Conservation (phyloP, 2,797 vertebrate species). For the Gallinago nigripennis region DNA sequence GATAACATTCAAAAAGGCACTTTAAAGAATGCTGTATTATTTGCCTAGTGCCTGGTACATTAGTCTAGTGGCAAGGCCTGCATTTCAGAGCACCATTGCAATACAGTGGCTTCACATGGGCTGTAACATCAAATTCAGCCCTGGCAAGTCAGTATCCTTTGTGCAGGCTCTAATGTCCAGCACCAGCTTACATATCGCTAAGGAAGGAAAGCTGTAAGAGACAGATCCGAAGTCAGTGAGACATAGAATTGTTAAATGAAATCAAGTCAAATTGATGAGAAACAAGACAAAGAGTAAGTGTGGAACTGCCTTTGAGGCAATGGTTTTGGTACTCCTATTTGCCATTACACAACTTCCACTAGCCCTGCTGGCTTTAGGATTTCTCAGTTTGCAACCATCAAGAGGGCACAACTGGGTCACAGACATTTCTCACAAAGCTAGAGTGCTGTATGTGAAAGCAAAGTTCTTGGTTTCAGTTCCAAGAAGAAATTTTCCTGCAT, state of each 20-base stretch:
- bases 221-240: neutral
- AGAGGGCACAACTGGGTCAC: neutral
- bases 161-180: neutral
- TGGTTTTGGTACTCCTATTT: neutral
- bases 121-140: neutral
- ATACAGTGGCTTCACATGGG: accelerated
- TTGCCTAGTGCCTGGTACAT: neutral
- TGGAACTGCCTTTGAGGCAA: neutral
- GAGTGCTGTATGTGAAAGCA: neutral
- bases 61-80: neutral
- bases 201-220: neutral
- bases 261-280: neutral
- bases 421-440: neutral
- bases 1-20: neutral
- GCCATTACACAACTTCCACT: neutral
- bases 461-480: neutral
- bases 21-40: neutral
- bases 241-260: neutral
- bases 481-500: neutral
- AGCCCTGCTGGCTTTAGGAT: neutral
- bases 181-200: neutral
- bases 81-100: neutral
- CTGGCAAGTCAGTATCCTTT: neutral
- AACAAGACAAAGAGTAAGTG: neutral
- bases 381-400: neutral